Base-by-base conservation (phyloP, 2,113 vertebrate genomes). In the Artemisiospiza belli region DNA sequence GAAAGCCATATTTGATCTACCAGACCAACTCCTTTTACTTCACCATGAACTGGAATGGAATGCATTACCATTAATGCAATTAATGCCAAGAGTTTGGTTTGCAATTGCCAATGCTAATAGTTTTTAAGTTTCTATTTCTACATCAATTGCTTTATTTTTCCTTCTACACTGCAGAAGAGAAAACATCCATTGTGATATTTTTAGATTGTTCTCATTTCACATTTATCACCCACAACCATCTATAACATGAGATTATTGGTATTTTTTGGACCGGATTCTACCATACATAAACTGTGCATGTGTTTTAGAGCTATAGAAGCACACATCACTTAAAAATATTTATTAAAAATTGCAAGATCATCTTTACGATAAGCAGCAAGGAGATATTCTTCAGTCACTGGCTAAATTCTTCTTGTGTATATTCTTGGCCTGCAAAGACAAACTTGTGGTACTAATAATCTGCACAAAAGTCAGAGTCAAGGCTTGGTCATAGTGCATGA, bases 1-100 rank as follows among this genome's bases (percentile, higher is more conserved):
- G 96, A 97, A 96, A 95, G 96, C 96, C 97, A 97, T 92, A 97
- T 96, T 82, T 97, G 95, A 87, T 97, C 96, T 97, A 96, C 83
- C 94, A 96, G 90, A 96, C 92, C 94, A 96, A 94, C 94, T 94
- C 95, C 94, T 96, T 97, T 96, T 96, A 97, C 94, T 96, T 96
- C 94, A 97, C 90, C 94, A 96, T 96, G 95, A 97, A 97, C 95
- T 97, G 92, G 94, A 97, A 97, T 73, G 91, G 96, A 94, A 96
- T 68, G 94, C 87, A 92, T 94, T 95, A 67, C 10, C 87, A 96
- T 95, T 96, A 97, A 92, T 89, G 92, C 79, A 96, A 58, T 79
- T 39, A 33, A 84, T 79, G 79, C 78, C 35, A 94, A 82, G 49
- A 8, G 21, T 70, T 82, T 82, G 51, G 16, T 76, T 86, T 90